Base-by-base conservation (phyloP, 2,888 invertebrate species). In the Drosophila histrio region DNA sequence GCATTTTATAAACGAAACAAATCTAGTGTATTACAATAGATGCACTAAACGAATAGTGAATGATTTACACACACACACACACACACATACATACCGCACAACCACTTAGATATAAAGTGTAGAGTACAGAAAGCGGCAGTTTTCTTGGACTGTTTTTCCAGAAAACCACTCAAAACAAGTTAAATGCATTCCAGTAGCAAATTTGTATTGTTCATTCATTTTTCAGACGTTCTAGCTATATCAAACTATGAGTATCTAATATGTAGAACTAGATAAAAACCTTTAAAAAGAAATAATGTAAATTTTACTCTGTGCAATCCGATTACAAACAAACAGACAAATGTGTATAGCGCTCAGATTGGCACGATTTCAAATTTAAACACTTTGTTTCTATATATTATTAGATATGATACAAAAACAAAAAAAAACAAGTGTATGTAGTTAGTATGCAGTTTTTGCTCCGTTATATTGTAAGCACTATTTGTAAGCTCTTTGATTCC, bases 161-260 rank as follows among this genome's bases (percentile, higher is more conserved):
- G 1, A 19, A 52, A 63, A 52, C 13, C 32, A 61, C 67, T 60
- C 41, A 44, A 65, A 52, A 52, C 30, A 64, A 32, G 58, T 71
- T 59, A 56, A 52, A 62, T 75, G 72, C 87, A 87, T 87, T 87
- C 87, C 87, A 87, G 73, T 87, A 88, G 82, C 58, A 67, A 82
- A 77, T 77, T 76, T 77, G 44, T 68, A 76, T 74, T 71, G 70
- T 69, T 79, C 52, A 64, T 70, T 74, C 47, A 52, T 39, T 64
- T 73, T 60, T 70, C 54, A 60, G 49, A 73, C 63, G 61, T 70
- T 74, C 44, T 79, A 79, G 64, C 41, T 68, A 53, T 68, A 71
- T 62, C 22, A 30, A 53, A 53, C 13, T 52, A 38, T 13, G 38
- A 30, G 28, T 53, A 53, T 41, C 41, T 39, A 41, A 54, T 66